These are phyloP conservation scores for Acrocephalus arundinaceus DNA, from an alignment of 2,113 vertebrate genomes.

Conservation along the genomic window DNA sequence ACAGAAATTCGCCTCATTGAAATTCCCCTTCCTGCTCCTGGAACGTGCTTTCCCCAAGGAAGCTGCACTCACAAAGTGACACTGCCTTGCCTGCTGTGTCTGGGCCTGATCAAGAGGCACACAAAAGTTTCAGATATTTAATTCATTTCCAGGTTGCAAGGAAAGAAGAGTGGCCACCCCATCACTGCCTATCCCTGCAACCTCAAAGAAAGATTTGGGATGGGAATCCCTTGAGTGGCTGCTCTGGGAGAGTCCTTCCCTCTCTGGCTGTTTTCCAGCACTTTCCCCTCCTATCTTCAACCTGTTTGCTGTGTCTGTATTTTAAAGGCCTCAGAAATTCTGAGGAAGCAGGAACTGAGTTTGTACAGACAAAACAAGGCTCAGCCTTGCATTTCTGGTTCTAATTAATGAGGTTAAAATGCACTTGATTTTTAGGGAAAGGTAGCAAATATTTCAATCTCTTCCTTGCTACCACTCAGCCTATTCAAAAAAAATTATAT, in stretches of 20 bases:
- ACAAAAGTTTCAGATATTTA: background rate
- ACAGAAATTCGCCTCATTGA: background rate
- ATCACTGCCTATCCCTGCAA: background rate
- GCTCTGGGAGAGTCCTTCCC: background rate
- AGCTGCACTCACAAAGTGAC: background rate
- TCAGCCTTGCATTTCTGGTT: background rate
- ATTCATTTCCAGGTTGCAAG: background rate
- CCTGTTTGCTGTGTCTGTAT: background rate
- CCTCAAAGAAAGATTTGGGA: background rate
- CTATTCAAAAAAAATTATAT: background rate
- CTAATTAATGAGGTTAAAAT: background rate
- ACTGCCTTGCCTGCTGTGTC: accelerated
- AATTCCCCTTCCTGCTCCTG: background rate
- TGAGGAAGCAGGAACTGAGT: background rate
- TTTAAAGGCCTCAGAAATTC: background rate
- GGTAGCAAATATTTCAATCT: background rate
- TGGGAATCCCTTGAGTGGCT: background rate
- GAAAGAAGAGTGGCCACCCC: background rate
- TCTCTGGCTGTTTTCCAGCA: background rate
- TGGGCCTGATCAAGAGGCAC: too few species aligned
- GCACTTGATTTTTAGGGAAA: background rate
- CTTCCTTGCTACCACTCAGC: background rate
- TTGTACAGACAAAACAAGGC: background rate
- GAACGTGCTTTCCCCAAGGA: accelerated
- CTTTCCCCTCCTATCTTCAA: accelerated